Evolutionary conservation across 2,888 invertebrate species (phyloP), one percentile per base, ranked within the genome.

Genomic region (Leptinotarsa peninsularis): DNA sequence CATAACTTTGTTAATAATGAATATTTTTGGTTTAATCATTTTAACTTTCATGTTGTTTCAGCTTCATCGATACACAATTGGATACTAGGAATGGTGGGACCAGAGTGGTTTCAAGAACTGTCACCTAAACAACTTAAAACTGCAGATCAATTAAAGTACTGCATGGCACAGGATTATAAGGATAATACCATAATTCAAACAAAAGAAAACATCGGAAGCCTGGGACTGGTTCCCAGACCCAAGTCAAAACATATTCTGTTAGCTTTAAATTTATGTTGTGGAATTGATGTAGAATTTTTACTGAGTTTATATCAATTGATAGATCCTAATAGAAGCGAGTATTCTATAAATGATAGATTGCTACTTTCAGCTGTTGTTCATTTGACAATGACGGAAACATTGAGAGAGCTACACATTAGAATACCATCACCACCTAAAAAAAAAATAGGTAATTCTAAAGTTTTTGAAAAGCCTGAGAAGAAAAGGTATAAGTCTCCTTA

Each of bases 81-180:
- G 3, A 63, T 76, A n/a, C 50, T 49, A 7, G 49, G 66, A n/a
- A 58, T 81, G 58, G 82, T 82, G 18, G 87, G 88, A 3, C 88
- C 88, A 0, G 84, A 80, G 27, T 88, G 88, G 88, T 88, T 81
- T 73, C 87, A 88, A 81, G 88, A 88, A 82, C 77, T 88, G 23
- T 87, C 87, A 5, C 85, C 85, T 0, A 82, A 83, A 49, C 88
- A 88, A 79, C 71, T 86, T 43, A 69, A 66, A 68, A 79, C 82
- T 4, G 81, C 85, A 1, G 87, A 88, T 72, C 60, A 80, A 23
- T 78, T 88, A 50, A 50, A 60, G 58, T 49, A 68, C 67, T 76
- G 78, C 68, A 78, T 82, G 49, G 33, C 72, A 3, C 75, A 77
- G 76, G 88, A 87, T 79, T 67, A 82, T 43, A 74, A 75, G 52